Percentiles rank a stretch among this genome's conserved stretches.
phyloP scores from a whole-genome alignment of 92 coral and sea anemone species.

The Isaurus tuberculatus region DNA sequence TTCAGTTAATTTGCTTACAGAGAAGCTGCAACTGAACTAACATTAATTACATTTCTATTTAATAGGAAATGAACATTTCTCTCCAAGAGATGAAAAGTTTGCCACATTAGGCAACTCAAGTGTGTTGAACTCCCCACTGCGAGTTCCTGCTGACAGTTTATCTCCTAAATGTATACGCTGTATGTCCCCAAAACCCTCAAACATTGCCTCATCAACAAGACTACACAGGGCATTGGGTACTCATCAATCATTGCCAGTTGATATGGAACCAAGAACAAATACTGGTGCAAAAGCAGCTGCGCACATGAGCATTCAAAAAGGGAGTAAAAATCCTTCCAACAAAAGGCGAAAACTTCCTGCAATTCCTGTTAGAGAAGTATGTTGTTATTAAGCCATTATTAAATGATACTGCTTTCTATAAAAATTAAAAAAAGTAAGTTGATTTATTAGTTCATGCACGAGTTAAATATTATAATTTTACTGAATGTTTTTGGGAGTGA shows the following conservation, averaged over 20 bases:
- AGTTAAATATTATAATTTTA: no score
- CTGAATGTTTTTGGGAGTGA: no score
- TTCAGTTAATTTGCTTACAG: no score
- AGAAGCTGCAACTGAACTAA: neutral
- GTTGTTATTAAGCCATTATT: neutral
- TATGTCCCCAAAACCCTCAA: neutral
- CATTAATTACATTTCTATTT: neutral
- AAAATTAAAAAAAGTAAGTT: no score
- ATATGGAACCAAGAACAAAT: neutral
- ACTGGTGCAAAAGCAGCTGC: conserved; percentile 19
- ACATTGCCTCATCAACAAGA: neutral
- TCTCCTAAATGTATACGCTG: conserved; percentile 10
- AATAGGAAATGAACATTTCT: conserved; percentile 28
- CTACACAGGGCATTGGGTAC: neutral
- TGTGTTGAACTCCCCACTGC: neutral
- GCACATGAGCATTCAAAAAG: neutral
- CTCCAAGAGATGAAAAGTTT: neutral
- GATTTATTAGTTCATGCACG: no score
- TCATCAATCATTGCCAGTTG: conserved; percentile 20
- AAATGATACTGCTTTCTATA: no score
- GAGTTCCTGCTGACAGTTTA: conserved; percentile 17
- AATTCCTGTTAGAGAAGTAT: conserved; percentile 6
- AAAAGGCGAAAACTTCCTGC: conserved; percentile 26
- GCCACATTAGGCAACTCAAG: neutral
- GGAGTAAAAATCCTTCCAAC: neutral